A percentile compares a stretch with the other conserved stretches of the same genome.
Evolutionary conservation across 2,888 invertebrate genomes (phyloP).

Genomic region (Dasysyrphus tricinctus): DNA sequence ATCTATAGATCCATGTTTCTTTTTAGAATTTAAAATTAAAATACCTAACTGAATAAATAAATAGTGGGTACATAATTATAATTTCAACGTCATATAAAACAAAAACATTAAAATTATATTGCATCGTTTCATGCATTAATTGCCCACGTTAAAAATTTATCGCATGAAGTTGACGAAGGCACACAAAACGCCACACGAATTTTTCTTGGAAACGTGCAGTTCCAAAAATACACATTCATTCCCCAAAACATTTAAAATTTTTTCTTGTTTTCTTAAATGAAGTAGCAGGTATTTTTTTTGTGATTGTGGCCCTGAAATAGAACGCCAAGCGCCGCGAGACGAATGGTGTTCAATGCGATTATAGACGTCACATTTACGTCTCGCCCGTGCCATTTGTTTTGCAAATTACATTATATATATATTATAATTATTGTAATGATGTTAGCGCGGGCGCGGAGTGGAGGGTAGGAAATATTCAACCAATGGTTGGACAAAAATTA

Average conservation of each 20-base stretch:
- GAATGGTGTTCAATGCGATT: conserved; percentile 60
- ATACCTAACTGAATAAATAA: neutral
- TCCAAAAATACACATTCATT: conserved; percentile 60
- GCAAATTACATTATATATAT: conserved; percentile 8
- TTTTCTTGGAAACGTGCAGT: conserved; percentile 57
- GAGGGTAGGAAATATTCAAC: neutral
- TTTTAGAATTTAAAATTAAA: neutral
- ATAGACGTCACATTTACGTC: conserved; percentile 62
- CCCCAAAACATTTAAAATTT: conserved; percentile 21
- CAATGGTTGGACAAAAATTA: conserved; percentile 4
- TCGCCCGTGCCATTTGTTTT: conserved; percentile 34
- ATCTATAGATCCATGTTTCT: too few relatives aligned
- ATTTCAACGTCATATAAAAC: conserved; percentile 13
- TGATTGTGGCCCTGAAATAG: conserved; percentile 58
- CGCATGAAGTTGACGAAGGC: conserved; percentile 36
- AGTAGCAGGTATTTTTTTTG: conserved; percentile 19
- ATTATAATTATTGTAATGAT: too few relatives aligned
- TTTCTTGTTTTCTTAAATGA: conserved; percentile 27
- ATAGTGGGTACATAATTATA: neutral
- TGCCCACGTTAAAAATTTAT: conserved; percentile 59
- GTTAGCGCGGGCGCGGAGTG: neutral
- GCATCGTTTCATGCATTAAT: conserved; percentile 58
- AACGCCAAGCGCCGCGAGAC: conserved; percentile 70
- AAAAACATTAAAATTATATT: conserved; percentile 28
- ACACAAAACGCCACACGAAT: conserved; percentile 44